Evolutionary conservation across 1,140 invertebrate species (phyloP).

Genomic region (Eciton burchellii): DNA sequence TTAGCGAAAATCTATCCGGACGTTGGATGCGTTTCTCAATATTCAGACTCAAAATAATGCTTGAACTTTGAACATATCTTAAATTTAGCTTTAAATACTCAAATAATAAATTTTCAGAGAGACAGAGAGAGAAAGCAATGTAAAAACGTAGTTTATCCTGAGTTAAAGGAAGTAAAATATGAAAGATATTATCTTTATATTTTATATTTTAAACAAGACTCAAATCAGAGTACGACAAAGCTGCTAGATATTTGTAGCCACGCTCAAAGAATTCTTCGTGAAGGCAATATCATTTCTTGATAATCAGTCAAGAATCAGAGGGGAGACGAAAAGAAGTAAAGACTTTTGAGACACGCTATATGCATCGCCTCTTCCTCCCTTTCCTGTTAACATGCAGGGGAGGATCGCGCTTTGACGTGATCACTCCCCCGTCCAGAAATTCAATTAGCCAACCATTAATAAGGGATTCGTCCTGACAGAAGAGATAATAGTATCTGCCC

Average conservation of each 20-base stretch:
- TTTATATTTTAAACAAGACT: background rate
- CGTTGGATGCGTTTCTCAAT: background rate
- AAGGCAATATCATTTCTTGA: background rate
- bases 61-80: no score
- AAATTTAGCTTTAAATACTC: background rate
- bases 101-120: background rate
- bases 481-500: constrained; percentile 76
- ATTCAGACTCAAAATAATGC: background rate
- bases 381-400: constrained; percentile 30
- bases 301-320: background rate
- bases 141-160: background rate
- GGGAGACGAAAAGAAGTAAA: background rate
- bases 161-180: background rate
- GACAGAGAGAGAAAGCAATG: background rate
- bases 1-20: background rate
- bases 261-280: background rate
- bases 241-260: background rate
- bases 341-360: constrained; percentile 15
- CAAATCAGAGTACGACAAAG: no score
- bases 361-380: constrained; percentile 1
- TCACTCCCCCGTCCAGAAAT: constrained; percentile 74
- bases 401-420: constrained; percentile 62
- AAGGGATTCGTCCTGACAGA: constrained; percentile 75
- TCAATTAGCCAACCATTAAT: constrained; percentile 82
- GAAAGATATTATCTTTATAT: background rate